Conservation (phyloP, 2,113 vertebrate genomes). For the Ovis canadensis region DNA sequence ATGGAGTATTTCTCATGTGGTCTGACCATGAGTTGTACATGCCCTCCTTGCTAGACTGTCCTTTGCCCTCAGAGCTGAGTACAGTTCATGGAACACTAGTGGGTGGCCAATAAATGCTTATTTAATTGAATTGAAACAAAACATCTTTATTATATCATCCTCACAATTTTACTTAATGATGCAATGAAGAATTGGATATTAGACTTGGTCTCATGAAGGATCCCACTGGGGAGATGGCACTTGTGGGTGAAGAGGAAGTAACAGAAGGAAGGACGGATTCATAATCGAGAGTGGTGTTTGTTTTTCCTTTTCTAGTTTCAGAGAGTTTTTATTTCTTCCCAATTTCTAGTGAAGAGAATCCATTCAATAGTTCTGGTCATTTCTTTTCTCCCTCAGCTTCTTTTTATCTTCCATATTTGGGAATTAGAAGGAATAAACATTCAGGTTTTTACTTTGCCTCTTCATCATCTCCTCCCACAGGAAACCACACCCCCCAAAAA, state of each 20-base stretch:
- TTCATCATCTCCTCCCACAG: background rate
- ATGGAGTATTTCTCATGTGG: background rate
- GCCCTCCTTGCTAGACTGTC: background rate
- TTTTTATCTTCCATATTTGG: background rate
- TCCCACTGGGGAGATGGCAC: background rate
- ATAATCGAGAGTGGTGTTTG: background rate
- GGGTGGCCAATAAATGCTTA: background rate
- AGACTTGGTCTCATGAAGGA: background rate
- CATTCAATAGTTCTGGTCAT: background rate
- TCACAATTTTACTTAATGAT: background rate
- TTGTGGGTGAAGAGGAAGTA: background rate
- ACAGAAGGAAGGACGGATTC: background rate
- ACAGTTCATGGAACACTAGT: too few species aligned
- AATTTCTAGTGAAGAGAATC: background rate
- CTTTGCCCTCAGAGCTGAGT: background rate
- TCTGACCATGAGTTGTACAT: background rate
- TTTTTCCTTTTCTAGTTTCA: background rate
- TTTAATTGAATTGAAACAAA: background rate
- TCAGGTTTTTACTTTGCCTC: background rate
- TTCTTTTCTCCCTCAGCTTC: background rate
- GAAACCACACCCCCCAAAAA: background rate
- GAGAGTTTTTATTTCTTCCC: background rate
- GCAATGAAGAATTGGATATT: background rate
- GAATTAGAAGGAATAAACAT: background rate
- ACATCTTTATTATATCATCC: background rate